These are phyloP conservation scores for Nerophis lumbriciformis DNA, from an alignment of 2,113 vertebrate species.

Conservation along the genomic window DNA sequence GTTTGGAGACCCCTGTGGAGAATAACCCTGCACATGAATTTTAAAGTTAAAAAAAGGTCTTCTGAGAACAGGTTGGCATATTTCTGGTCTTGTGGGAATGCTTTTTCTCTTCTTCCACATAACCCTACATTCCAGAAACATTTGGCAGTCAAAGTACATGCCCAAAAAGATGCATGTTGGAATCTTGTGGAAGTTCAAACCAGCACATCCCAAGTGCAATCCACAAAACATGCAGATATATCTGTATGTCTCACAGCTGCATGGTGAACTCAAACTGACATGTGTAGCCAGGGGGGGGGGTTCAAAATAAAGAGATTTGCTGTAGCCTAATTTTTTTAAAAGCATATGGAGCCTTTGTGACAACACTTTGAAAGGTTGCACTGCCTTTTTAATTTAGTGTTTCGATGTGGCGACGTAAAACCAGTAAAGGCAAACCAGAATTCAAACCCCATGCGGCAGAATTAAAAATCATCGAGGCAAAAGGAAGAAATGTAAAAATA, in stretches of 20 bases:
- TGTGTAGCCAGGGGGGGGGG: not conserved
- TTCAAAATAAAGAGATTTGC: not conserved
- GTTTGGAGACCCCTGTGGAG: too few species aligned
- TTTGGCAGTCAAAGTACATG: slow-evolving; percentile 2
- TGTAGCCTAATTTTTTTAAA: not conserved
- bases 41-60: not conserved
- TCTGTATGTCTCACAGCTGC: slow-evolving; percentile 12
- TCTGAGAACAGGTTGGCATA: slow-evolving; percentile 3
- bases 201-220: not conserved
- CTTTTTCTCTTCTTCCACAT: slow-evolving; percentile 8
- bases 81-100: slow-evolving; percentile 9
- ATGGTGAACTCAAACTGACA: not conserved
- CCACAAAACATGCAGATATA: slow-evolving; percentile 17
- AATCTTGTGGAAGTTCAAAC: not conserved
- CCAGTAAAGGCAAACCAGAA: not conserved
- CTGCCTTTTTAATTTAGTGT: not conserved
- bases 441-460: not conserved
- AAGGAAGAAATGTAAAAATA: slow-evolving; percentile 18
- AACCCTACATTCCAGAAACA: slow-evolving; percentile 26
- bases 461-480: not conserved
- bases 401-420: not conserved
- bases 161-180: slow-evolving; percentile 12
- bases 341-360: not conserved
- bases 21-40: too few species aligned
- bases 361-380: slow-evolving; percentile 4